Evolutionary conservation across 2,113 vertebrate species (phyloP).

Genomic region (Xenopus laevis): DNA sequence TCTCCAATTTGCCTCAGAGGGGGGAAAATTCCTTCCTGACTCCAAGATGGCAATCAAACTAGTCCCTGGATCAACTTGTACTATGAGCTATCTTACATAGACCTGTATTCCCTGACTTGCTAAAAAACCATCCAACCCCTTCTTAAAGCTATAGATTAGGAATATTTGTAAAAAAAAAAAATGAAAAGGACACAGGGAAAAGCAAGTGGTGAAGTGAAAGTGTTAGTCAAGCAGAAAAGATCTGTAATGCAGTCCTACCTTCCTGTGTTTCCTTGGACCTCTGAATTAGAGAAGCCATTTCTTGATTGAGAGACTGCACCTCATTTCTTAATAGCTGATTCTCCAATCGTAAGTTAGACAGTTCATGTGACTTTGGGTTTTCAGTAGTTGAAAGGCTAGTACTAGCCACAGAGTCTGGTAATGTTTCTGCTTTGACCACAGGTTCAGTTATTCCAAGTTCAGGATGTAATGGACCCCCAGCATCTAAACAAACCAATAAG

Average conservation of each 20-base stretch:
- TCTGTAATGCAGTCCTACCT: slow-evolving; percentile 60
- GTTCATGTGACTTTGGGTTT: slow-evolving; percentile 70
- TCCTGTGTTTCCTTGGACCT: slow-evolving; percentile 90
- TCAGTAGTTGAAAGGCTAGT: slow-evolving; percentile 49
- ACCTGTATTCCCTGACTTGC: no score
- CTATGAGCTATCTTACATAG: no score
- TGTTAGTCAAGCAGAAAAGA: background rate
- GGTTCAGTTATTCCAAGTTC: slow-evolving; percentile 48
- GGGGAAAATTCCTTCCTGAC: no score
- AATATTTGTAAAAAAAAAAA: no score
- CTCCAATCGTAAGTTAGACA: slow-evolving; percentile 91
- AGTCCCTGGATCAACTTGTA: no score
- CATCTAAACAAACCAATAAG: slow-evolving; percentile 55
- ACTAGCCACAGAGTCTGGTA: slow-evolving; percentile 49
- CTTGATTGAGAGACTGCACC: slow-evolving; percentile 93
- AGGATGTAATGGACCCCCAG: slow-evolving; percentile 70
- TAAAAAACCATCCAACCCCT: no score
- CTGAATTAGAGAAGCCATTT: slow-evolving; percentile 91
- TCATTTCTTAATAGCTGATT: slow-evolving; percentile 92
- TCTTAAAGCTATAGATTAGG: no score
- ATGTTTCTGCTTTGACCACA: slow-evolving; percentile 44
- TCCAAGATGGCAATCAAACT: no score
- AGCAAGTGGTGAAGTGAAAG: background rate
- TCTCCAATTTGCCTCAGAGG: no score
- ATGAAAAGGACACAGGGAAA: no score